Evolutionary conservation across 64 coral and sea anemone genomes (phyloP).

Genomic region (Dendronephthya gigantea): DNA sequence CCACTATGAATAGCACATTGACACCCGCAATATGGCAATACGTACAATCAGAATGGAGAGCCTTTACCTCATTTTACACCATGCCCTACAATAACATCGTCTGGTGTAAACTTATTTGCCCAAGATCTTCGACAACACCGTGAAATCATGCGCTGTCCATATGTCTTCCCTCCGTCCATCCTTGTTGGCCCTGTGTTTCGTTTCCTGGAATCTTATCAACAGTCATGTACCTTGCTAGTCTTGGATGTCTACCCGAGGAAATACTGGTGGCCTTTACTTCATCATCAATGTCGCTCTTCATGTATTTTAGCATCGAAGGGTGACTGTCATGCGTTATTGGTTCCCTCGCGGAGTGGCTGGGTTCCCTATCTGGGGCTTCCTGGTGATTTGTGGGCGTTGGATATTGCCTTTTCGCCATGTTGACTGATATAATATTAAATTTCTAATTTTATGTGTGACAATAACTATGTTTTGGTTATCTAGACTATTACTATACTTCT

Average conservation of each 20-base stretch:
- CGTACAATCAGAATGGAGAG: not conserved
- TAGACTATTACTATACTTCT: not conserved
- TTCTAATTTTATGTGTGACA: too few relatives aligned
- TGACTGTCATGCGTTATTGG: not conserved
- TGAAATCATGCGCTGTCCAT: not conserved
- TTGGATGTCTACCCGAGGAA: slow-evolving; percentile 16
- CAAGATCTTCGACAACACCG: not conserved
- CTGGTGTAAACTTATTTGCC: slow-evolving; percentile 10
- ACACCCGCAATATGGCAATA: not conserved
- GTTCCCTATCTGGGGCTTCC: not conserved
- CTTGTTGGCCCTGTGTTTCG: slow-evolving; percentile 13
- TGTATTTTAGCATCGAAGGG: too few relatives aligned
- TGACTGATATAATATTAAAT: too few relatives aligned
- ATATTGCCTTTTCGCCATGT: too few relatives aligned
- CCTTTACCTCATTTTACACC: slow-evolving; percentile 13
- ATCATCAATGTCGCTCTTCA: too few relatives aligned
- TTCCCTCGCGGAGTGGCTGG: slow-evolving; percentile 19
- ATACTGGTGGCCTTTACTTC: slow-evolving; percentile 43
- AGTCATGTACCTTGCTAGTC: slow-evolving; percentile 30
- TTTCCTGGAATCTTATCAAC: slow-evolving; percentile 25
- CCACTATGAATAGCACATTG: not conserved
- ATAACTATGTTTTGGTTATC: too few relatives aligned
- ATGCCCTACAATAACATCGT: not conserved
- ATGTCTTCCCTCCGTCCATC: slow-evolving; percentile 1
- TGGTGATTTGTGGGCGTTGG: slow-evolving; percentile 23